Conservation (phyloP, 2,888 invertebrate genomes). For the Cerastis leucographa region DNA sequence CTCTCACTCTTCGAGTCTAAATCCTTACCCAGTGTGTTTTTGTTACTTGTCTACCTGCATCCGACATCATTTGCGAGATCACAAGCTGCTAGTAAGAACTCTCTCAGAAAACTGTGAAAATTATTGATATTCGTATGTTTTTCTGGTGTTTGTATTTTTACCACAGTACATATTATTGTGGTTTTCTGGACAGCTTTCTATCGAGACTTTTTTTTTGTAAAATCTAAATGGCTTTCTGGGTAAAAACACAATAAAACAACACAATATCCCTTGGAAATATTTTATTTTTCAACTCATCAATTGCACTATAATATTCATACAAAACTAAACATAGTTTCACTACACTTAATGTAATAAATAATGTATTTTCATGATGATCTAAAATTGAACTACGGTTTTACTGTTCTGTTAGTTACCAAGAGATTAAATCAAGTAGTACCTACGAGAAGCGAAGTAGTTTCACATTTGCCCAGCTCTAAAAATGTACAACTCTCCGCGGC, state of each 20-base stretch:
- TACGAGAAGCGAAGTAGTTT: constrained; percentile 79
- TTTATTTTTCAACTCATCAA: constrained; percentile 89
- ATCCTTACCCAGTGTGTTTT: not conserved
- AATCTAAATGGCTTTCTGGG: not conserved
- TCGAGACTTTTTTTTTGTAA: too few relatives aligned
- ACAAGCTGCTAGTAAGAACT: not conserved
- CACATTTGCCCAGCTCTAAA: constrained; percentile 89
- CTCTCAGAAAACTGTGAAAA: not conserved
- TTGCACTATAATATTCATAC: constrained; percentile 88
- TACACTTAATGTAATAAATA: constrained; percentile 83
- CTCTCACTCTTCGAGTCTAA: not conserved
- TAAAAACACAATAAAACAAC: constrained; percentile 66
- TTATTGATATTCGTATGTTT: not conserved
- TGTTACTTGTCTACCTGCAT: not conserved
- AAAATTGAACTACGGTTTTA: constrained; percentile 64
- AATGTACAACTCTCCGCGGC: constrained; percentile 87
- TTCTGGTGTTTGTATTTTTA: not conserved
- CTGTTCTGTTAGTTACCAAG: constrained; percentile 67
- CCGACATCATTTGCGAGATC: constrained; percentile 14
- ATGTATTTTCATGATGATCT: constrained; percentile 74
- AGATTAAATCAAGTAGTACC: constrained; percentile 64
- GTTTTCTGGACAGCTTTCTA: not conserved
- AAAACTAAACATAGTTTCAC: constrained; percentile 86
- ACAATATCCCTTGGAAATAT: constrained; percentile 79
- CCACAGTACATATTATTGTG: not conserved